Evolutionary conservation across 2,113 vertebrate genomes (phyloP).

Genomic region (Chloropsis cyanopogon): DNA sequence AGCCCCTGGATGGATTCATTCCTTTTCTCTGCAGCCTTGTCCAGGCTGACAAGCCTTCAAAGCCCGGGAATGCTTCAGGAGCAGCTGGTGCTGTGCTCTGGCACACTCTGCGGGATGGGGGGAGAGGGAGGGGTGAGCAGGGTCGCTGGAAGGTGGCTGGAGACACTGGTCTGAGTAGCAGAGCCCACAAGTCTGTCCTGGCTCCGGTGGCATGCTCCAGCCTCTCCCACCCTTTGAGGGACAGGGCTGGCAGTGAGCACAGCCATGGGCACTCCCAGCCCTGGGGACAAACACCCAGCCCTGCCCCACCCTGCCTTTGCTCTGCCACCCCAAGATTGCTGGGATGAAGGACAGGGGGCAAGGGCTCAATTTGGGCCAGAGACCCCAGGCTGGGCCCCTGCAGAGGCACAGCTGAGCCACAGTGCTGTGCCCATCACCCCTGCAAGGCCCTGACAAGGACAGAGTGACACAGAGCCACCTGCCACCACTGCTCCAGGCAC

Average conservation of each 20-base stretch:
- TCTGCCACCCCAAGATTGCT: not conserved
- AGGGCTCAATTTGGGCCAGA: not conserved
- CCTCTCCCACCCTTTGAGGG: too few relatives aligned
- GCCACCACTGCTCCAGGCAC: not conserved
- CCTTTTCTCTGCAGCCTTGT: not conserved
- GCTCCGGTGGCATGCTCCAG: not conserved
- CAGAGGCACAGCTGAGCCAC: not conserved
- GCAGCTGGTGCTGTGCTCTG: not conserved
- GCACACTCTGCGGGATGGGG: rapidly evolving
- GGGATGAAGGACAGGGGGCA: not conserved
- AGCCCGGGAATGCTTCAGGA: not conserved
- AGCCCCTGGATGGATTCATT: not conserved
- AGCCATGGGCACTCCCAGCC: not conserved
- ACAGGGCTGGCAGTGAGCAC: not conserved
- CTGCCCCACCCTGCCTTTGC: not conserved
- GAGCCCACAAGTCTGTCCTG: not conserved
- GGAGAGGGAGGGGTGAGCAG: not conserved
- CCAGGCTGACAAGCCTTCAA: not conserved
- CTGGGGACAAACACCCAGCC: not conserved
- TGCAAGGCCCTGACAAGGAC: not conserved
- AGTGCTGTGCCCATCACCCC: not conserved
- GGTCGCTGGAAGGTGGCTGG: not conserved
- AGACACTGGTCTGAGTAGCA: not conserved
- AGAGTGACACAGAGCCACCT: not conserved
- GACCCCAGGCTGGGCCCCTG: not conserved